Percentiles rank a stretch among this genome's conserved stretches.
phyloP scores from a whole-genome alignment of 2,113 vertebrate species.

The Pycnonotus jocosus region DNA sequence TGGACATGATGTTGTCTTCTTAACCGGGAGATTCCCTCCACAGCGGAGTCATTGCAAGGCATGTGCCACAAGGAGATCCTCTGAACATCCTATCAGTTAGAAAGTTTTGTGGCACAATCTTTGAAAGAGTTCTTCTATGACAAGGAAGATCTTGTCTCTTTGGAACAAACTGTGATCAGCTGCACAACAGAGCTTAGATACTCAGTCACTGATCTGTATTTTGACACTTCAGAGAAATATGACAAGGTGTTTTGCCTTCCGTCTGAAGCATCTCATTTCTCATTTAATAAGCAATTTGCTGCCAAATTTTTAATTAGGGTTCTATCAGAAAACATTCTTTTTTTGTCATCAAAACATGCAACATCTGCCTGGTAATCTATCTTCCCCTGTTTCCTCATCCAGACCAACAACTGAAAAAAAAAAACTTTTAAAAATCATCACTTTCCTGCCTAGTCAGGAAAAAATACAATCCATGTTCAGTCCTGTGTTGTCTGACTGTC shows the following conservation, averaged over 20 bases:
- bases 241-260: slow-evolving; percentile 23
- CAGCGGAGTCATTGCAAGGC: background rate
- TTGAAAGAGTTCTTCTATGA: background rate
- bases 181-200: background rate
- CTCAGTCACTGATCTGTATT: background rate
- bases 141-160: background rate
- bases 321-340: background rate
- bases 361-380: background rate
- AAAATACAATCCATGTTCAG: background rate
- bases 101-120: background rate
- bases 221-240: slow-evolving; percentile 1
- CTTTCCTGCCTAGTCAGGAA: background rate
- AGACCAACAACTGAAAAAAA: background rate
- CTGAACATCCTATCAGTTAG: background rate
- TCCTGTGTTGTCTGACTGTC: background rate
- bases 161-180: background rate
- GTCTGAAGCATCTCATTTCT: slow-evolving; percentile 10
- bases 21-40: background rate
- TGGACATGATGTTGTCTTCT: background rate
- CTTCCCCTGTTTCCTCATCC: background rate
- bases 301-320: background rate
- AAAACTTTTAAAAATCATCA: background rate
- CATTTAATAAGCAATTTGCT: slow-evolving; percentile 24
- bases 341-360: background rate
- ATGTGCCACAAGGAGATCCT: background rate